A percentile compares a stretch with the other conserved stretches of the same genome.
Conservation (phyloP, 2,888 invertebrate genomes). For the Xestia sexstrigata region DNA sequence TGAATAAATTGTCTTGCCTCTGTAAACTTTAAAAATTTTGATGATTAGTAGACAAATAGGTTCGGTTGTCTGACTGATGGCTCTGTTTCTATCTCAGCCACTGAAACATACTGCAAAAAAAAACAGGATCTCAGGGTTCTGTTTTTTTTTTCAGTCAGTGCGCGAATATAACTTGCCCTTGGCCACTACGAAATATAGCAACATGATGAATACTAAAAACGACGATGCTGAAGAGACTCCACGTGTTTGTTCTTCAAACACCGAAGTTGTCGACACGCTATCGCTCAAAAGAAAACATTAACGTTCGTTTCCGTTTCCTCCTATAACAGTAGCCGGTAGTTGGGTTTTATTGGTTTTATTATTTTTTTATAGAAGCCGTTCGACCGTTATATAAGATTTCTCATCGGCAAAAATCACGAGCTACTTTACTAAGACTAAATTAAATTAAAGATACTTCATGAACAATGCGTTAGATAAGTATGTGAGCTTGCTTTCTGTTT, state of each 20-base stretch:
- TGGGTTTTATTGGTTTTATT: not conserved
- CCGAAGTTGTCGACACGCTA: constrained; percentile 10
- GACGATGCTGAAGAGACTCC: not conserved
- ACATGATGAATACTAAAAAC: not conserved
- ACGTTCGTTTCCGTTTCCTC: constrained; percentile 29
- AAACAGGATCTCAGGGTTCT: no score
- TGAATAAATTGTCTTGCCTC: not conserved
- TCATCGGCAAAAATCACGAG: not conserved
- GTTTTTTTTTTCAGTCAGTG: not conserved
- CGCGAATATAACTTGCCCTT: not conserved
- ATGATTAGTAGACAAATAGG: not conserved
- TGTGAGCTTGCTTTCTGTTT: not conserved
- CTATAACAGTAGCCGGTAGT: not conserved
- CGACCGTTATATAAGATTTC: not conserved
- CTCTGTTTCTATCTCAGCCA: not conserved
- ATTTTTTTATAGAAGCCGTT: not conserved
- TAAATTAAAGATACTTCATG: not conserved
- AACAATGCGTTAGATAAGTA: not conserved
- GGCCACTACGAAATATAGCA: not conserved
- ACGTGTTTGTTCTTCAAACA: not conserved
- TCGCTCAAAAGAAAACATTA: constrained; percentile 3
- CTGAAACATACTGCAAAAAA: not conserved
- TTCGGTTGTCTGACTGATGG: not conserved
- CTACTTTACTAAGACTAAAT: not conserved
- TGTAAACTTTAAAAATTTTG: not conserved